These are phyloP conservation scores for Lagocephalus sceleratus DNA, from an alignment of 2,797 vertebrate species.

Conservation along the genomic window DNA sequence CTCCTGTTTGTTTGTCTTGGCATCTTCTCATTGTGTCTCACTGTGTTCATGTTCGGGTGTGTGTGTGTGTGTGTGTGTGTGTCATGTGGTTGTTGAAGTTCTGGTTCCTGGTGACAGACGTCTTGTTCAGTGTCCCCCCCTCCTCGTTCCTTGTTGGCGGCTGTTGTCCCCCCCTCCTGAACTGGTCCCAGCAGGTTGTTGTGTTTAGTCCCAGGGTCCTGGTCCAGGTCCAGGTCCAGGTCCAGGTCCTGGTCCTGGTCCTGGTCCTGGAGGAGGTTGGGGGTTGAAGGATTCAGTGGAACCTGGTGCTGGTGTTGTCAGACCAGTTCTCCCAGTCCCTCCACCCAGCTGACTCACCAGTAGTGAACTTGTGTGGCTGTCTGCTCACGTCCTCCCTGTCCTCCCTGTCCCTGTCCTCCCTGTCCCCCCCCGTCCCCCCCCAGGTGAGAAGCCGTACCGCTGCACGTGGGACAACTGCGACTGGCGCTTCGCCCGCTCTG, in stretches of 20 bases:
- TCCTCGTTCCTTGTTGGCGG: no score
- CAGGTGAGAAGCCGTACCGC: slow-evolving; percentile 98
- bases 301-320: slow-evolving; percentile 34
- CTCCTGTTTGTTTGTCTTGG: slow-evolving; percentile 7
- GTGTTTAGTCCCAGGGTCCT: no score
- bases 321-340: slow-evolving; percentile 56
- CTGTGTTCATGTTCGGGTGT: slow-evolving; percentile 34
- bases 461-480: slow-evolving; percentile 98
- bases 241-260: no score
- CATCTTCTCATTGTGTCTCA: slow-evolving; percentile 17
- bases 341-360: slow-evolving; percentile 49
- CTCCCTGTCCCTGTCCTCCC: no score
- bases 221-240: no score
- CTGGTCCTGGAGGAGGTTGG: no score
- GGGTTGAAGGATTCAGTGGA: no score
- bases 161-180: no score
- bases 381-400: no score
- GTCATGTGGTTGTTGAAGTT: slow-evolving; percentile 10
- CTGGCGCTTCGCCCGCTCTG: slow-evolving; percentile 96
- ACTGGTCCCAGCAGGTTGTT: no score
- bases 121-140: not conserved
- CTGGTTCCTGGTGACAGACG: not conserved
- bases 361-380: not conserved
- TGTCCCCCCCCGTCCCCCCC: not conserved
- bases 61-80: slow-evolving; percentile 13